Evolutionary conservation across 2,113 vertebrate species (phyloP).

Genomic region (Azemiops feae): DNA sequence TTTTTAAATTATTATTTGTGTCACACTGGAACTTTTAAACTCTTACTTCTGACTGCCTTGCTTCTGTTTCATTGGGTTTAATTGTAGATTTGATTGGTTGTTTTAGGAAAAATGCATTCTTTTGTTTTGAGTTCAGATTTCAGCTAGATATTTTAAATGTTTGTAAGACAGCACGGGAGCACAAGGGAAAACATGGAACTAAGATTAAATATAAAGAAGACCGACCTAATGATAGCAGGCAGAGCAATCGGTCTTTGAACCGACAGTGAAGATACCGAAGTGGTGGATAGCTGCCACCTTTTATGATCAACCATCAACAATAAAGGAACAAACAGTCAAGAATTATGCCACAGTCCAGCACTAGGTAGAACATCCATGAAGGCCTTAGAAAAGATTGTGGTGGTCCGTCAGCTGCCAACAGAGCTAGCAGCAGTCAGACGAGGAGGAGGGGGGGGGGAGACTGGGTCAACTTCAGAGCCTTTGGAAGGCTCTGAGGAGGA

Average conservation of each 20-base stretch:
- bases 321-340: background rate
- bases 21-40: background rate
- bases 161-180: background rate
- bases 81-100: background rate
- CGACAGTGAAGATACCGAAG: background rate
- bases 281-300: background rate
- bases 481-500: too few species aligned
- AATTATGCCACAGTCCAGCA: background rate
- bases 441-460: too few species aligned
- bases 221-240: background rate
- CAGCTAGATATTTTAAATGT: background rate
- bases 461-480: too few species aligned
- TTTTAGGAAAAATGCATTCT: background rate
- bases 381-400: background rate
- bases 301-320: background rate
- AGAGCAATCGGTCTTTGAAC: background rate
- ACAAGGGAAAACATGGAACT: background rate
- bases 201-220: background rate
- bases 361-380: background rate
- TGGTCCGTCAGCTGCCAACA: too few species aligned
- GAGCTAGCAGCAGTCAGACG: too few species aligned
- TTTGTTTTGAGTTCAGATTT: background rate
- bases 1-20: background rate
- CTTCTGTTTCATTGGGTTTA: background rate
- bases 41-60: background rate